Percentiles rank a stretch among this genome's conserved stretches.
phyloP scores from a whole-genome alignment of 2,113 vertebrate species.

The Microcebus lehilahytsara region DNA sequence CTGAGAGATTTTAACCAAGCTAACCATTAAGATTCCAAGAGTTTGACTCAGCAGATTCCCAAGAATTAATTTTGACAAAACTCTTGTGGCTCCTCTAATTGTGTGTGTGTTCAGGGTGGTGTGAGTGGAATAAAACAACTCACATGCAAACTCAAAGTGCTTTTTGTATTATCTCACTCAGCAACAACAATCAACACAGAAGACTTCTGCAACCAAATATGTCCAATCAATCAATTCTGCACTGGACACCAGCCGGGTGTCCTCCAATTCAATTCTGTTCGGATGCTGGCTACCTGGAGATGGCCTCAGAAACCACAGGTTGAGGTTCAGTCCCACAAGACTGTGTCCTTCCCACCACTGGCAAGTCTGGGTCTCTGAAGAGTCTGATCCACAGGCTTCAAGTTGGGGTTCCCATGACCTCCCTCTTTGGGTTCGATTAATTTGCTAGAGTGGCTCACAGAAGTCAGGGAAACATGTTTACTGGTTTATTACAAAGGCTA shows the following conservation, averaged over 20 bases:
- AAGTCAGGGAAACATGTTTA: neutral
- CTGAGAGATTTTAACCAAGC: neutral
- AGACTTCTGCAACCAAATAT: neutral
- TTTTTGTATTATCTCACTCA: neutral
- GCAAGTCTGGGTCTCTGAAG: neutral
- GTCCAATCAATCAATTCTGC: neutral
- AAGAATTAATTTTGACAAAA: constrained; percentile 9
- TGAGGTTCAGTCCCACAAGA: neutral
- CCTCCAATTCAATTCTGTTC: neutral
- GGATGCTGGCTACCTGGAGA: neutral
- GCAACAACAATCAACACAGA: neutral
- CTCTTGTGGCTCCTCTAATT: neutral
- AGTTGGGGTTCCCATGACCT: neutral
- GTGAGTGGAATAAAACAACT: neutral
- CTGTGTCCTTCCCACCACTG: neutral
- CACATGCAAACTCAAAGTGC: neutral
- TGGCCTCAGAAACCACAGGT: neutral
- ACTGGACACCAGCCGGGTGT: neutral
- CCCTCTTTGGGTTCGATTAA: neutral
- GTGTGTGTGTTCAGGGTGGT: neutral
- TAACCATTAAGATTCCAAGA: neutral
- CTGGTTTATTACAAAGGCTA: neutral
- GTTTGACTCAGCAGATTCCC: neutral
- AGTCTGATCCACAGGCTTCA: neutral
- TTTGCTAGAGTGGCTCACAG: neutral